Evolutionary conservation across 2,888 invertebrate genomes (phyloP).

Genomic region (Blera fallax): DNA sequence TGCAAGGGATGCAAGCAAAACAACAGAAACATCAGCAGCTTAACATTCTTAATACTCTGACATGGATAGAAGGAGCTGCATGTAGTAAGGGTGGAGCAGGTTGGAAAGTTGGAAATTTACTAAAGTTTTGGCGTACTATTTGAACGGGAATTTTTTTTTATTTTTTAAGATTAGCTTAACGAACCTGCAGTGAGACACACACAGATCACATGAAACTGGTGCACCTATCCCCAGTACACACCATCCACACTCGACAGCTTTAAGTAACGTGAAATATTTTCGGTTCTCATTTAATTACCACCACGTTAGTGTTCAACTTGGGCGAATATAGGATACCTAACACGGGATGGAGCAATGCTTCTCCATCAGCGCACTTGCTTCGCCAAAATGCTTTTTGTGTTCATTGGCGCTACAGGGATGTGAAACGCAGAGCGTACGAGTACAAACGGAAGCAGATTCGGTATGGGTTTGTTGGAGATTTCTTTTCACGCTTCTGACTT

Average conservation of each 20-base stretch:
- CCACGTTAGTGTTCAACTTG: constrained; percentile 4
- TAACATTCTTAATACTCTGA: constrained; percentile 35
- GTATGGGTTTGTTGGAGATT: constrained; percentile 5
- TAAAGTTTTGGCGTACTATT: constrained; percentile 9
- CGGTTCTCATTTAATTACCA: constrained; percentile 49
- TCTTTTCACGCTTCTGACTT: constrained; percentile 27
- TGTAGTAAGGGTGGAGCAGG: not conserved
- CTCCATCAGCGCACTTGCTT: constrained; percentile 18
- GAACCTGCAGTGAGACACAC: constrained; percentile 36
- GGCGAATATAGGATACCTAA: not conserved
- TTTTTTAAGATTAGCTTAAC: constrained; percentile 35
- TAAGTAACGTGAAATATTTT: constrained; percentile 40
- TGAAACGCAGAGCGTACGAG: not conserved
- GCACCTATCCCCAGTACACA: not conserved
- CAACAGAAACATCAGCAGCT: constrained; percentile 15
- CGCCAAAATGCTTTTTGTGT: constrained; percentile 6
- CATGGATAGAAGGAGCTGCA: not conserved
- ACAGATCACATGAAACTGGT: constrained; percentile 12
- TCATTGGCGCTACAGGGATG: not conserved
- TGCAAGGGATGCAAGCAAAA: constrained; percentile 32
- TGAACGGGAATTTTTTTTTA: not conserved
- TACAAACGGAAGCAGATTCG: not conserved
- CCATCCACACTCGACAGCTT: not conserved
- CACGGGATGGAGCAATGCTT: not conserved
- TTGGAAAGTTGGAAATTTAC: constrained; percentile 37